Evolutionary conservation across 2,113 vertebrate species (phyloP), one percentile per base, ranked within the genome.

Genomic region (Morone saxatilis): DNA sequence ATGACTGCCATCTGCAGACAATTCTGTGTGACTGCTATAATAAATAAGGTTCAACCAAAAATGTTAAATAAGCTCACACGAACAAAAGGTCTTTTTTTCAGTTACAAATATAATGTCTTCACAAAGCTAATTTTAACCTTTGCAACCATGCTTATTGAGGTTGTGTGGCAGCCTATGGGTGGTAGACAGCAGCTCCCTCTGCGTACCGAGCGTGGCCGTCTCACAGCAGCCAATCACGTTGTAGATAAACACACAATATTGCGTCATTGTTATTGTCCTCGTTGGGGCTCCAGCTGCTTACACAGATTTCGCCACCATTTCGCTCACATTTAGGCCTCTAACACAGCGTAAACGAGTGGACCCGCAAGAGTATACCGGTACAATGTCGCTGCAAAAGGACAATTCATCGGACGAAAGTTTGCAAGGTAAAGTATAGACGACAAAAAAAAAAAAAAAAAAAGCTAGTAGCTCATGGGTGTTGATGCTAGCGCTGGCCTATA

Each of bases 231-330:
- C 93, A 94, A 94, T 93, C 92, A 74, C 47, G 1, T 17, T 70
- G 7, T 0, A 89, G 87, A 83, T 91, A 92, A 94, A 94, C 93
- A 94, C 70, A 94, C 70, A 81, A 20, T 0, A 3, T 94, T 92
- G 85, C 94, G 90, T 92, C 94, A 93, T 87, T 86, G 90, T 94
- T 94, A 86, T 94, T 93, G 90, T 93, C 66, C 2, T 22, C 6
- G 36, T 74, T 5, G 31, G n/a, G 12, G 41, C 63, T 48, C n/a
- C 71, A 71, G 80, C 79, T 62, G 84, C 62, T 74, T 20, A 11
- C 56, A 38, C 9, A 70, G 40, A 86, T 93, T 86, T 91, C 83
- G 85, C 53, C 85, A 84, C 51, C 62, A 67, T 65, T 89, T 88
- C 69, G 36, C 40, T 43, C 7, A 66, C 2, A 65, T 78, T 66